phyloP scores from a whole-genome alignment of 2,797 vertebrate genomes.

The Cossypha dichroa region DNA sequence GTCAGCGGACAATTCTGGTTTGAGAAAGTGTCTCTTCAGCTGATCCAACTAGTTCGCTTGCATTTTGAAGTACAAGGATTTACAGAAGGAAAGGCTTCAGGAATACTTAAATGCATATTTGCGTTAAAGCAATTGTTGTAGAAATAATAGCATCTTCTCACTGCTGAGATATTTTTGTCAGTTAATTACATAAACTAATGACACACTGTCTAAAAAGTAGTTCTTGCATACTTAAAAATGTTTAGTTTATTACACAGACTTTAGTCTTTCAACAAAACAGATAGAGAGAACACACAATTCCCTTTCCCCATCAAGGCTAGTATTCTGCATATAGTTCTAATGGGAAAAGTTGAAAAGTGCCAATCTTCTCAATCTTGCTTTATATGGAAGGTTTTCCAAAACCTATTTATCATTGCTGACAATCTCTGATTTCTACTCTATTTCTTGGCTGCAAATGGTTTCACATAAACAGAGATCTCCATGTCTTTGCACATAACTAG shows the following conservation, averaged over 20 bases:
- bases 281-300: not conserved
- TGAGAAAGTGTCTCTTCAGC: not conserved
- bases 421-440: not conserved
- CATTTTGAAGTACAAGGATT: not conserved
- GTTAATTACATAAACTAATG: not conserved
- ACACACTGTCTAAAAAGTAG: not conserved
- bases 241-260: not conserved
- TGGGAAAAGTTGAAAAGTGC: not conserved
- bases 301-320: not conserved
- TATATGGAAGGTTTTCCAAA: constrained; percentile 1
- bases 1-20: constrained; percentile 8
- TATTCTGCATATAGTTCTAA: not conserved
- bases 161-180: not conserved
- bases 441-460: not conserved
- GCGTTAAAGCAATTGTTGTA: not conserved
- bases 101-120: not conserved
- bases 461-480: not conserved
- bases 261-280: not conserved
- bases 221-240: not conserved
- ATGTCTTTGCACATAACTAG: not conserved
- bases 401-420: not conserved
- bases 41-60: not conserved
- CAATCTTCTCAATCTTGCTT: not conserved
- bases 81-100: not conserved
- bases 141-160: not conserved